These are phyloP conservation scores for Telmatherina bonti DNA, from an alignment of 2,797 vertebrate species.

Conservation along the genomic window DNA sequence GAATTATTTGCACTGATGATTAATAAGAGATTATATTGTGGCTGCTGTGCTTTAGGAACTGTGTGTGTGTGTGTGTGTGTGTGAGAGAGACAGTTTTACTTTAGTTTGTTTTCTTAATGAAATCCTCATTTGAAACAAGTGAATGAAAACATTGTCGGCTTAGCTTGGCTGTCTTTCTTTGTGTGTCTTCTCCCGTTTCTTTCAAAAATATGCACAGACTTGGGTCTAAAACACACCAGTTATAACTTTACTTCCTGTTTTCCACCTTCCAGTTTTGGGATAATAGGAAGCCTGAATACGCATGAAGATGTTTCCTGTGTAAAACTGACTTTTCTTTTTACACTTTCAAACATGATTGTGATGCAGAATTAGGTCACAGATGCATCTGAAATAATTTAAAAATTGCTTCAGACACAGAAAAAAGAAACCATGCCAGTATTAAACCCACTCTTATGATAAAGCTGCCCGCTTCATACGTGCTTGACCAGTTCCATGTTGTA, in stretches of 20 bases:
- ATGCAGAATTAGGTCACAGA: not conserved
- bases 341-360: not conserved
- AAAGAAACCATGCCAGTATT: not conserved
- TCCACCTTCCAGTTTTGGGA: not conserved
- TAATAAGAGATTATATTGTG: slow-evolving; percentile 43
- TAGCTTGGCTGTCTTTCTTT: not conserved
- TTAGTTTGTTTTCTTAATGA: slow-evolving; percentile 65
- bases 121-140: slow-evolving; percentile 59
- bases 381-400: not conserved
- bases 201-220: not conserved
- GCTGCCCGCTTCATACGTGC: slow-evolving; percentile 1
- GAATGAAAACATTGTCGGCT: slow-evolving; percentile 46
- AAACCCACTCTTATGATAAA: not conserved
- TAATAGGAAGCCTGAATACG: not conserved
- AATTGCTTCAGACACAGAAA: too few species aligned
- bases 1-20: slow-evolving; percentile 32
- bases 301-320: not conserved
- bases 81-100: not conserved
- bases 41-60: slow-evolving; percentile 24
- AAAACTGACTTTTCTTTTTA: not conserved
- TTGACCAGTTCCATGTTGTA: slow-evolving; percentile 5
- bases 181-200: slow-evolving; percentile 5
- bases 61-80: slow-evolving; percentile 14
- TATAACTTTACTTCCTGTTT: not conserved
- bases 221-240: not conserved